Conservation (phyloP, 2,113 vertebrate species). For the Nannospalax galili region DNA sequence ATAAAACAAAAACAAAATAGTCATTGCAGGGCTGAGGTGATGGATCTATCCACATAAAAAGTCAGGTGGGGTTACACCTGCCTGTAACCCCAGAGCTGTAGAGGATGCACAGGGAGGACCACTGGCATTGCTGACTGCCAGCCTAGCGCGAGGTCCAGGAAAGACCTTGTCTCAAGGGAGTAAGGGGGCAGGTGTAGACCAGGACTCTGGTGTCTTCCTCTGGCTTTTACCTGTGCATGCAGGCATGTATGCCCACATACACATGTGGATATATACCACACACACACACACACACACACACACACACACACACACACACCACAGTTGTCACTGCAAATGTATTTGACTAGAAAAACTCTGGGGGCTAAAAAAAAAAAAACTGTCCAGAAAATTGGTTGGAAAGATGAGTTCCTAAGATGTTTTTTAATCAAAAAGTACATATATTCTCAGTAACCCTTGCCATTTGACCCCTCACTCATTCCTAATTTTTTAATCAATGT, state of each 20-base stretch:
- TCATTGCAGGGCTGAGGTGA: not conserved
- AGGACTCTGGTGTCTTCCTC: not conserved
- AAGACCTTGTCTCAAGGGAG: not conserved
- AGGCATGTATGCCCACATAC: no score
- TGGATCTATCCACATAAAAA: not conserved
- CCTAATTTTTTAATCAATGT: not conserved
- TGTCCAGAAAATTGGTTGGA: constrained; percentile 37
- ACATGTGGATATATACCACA: not conserved
- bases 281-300: not conserved
- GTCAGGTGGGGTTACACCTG: no score
- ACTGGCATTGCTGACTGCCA: not conserved
- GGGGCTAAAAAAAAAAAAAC: not conserved
- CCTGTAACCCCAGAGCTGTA: not conserved
- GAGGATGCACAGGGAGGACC: not conserved
- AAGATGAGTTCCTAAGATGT: not conserved
- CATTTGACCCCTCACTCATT: not conserved
- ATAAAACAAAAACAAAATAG: no score
- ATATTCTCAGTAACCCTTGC: not conserved
- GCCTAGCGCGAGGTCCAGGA: not conserved
- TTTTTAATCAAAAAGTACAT: not conserved
- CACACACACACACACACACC: not conserved
- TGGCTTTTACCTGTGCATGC: not conserved
- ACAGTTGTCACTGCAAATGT: not conserved
- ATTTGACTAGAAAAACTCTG: constrained; percentile 29
- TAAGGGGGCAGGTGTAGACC: not conserved